Conservation (phyloP, 2,113 vertebrate genomes). For the Formicarius rufipectus region DNA sequence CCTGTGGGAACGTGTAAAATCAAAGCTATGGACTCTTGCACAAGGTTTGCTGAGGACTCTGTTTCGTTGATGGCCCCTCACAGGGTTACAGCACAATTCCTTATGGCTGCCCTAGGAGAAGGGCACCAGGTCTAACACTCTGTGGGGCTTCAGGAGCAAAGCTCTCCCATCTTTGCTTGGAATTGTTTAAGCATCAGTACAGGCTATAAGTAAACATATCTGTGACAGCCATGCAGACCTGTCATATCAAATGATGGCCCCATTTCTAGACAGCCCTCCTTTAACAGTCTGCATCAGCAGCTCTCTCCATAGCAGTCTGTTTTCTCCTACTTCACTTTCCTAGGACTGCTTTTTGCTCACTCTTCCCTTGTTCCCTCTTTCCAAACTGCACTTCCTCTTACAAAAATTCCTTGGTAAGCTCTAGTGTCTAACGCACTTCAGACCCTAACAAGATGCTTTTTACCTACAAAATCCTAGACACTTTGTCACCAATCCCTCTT, state of each 20-base stretch:
- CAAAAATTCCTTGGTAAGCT: neutral
- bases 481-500: neutral
- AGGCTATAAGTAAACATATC: neutral
- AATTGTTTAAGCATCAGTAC: neutral
- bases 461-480: neutral
- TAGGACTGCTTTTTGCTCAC: neutral
- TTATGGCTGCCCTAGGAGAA: neutral
- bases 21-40: neutral
- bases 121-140: neutral
- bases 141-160: neutral
- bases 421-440: neutral
- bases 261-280: neutral
- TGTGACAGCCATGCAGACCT: neutral
- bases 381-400: neutral
- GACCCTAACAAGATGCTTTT: neutral
- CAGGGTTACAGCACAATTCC: neutral
- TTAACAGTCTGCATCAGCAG: neutral
- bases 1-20: neutral
- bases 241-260: neutral
- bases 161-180: neutral
- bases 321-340: neutral
- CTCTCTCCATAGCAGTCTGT: neutral
- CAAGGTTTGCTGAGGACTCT: neutral
- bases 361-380: neutral
- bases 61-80: neutral